phyloP scores from a whole-genome alignment of 2,113 vertebrate genomes.

The Cinclus mexicanus region DNA sequence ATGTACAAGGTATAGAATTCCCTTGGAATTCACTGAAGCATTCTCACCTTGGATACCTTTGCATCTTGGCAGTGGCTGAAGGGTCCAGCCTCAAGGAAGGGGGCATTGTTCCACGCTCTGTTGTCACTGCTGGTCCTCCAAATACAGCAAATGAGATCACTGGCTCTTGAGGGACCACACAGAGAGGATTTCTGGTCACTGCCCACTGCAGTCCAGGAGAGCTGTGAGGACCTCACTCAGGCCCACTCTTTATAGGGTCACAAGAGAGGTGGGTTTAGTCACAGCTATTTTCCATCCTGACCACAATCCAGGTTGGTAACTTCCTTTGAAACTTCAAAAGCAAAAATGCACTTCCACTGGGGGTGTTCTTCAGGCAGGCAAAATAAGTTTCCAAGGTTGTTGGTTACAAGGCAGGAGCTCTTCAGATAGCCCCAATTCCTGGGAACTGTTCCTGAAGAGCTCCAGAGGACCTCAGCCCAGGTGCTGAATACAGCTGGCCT shows the following conservation, averaged over 20 bases:
- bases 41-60: not conserved
- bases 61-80: not conserved
- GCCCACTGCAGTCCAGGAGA: not conserved
- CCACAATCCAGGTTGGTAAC: rapidly evolving
- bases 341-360: not conserved
- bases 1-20: not conserved
- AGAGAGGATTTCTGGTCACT: not conserved
- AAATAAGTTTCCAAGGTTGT: not conserved
- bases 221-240: not conserved
- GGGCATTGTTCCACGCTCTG: not conserved
- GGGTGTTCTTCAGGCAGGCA: not conserved
- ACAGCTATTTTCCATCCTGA: not conserved
- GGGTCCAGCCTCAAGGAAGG: not conserved
- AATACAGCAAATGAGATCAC: not conserved
- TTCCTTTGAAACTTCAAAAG: not conserved
- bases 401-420: not conserved
- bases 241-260: not conserved
- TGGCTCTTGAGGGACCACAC: not conserved
- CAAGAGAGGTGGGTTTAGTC: not conserved
- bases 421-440: not conserved
- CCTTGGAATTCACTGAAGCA: not conserved
- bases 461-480: not conserved
- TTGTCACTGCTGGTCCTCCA: not conserved
- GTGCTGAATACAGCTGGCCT: not conserved
- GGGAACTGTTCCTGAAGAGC: not conserved